Conservation (phyloP, 1,140 invertebrate species). For the Aphelenchoides besseyi region DNA sequence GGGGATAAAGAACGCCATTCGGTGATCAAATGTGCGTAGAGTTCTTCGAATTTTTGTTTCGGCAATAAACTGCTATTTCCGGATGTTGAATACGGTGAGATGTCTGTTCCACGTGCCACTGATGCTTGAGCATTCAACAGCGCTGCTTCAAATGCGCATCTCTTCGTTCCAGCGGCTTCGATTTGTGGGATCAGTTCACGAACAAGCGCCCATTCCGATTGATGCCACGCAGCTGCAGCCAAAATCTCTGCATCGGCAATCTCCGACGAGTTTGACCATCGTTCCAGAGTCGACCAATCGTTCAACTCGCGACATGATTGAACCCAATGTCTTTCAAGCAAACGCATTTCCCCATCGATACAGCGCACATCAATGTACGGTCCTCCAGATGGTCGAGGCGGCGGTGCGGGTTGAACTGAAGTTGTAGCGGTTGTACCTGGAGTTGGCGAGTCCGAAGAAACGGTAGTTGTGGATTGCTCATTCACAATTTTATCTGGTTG, state of each 20-base stretch:
- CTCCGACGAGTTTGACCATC: slow-evolving; percentile 33
- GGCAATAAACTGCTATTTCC: neutral
- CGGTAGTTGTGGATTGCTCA: neutral
- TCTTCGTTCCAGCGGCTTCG: slow-evolving; percentile 3
- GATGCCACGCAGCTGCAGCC: slow-evolving; percentile 40
- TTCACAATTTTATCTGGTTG: neutral
- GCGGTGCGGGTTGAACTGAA: neutral
- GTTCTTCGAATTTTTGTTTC: slow-evolving; percentile 2
- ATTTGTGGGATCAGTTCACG: slow-evolving; percentile 7
- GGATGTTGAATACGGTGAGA: neutral
- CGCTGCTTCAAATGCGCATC: neutral
- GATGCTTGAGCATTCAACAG: neutral
- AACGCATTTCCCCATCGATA: slow-evolving; percentile 11
- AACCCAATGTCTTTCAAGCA: slow-evolving; percentile 8
- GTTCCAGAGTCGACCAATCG: slow-evolving; percentile 38
- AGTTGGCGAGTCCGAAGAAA: neutral
- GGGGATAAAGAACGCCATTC: slow-evolving; percentile 39
- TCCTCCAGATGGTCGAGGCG: neutral
- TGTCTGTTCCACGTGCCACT: neutral
- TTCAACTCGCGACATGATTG: slow-evolving; percentile 40
- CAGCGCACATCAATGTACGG: neutral
- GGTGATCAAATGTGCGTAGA: slow-evolving; percentile 31
- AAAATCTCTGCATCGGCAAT: slow-evolving; percentile 35
- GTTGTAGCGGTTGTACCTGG: neutral
- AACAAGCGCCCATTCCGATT: slow-evolving; percentile 30